Conservation (phyloP, 2,113 vertebrate genomes). For the Syrmaticus mikado region DNA sequence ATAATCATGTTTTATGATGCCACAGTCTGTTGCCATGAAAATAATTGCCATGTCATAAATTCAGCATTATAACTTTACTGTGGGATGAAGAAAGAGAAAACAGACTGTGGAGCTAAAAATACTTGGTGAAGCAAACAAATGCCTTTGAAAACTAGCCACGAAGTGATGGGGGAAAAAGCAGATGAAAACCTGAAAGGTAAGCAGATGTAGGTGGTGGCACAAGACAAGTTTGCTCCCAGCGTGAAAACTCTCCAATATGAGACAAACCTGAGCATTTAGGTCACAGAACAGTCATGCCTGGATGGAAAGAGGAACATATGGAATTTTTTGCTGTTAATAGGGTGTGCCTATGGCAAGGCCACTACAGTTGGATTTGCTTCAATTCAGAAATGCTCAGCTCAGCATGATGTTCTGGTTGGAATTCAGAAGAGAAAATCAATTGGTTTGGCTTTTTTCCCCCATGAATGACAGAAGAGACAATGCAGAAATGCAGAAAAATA, state of each 20-base stretch:
- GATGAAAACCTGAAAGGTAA: not conserved
- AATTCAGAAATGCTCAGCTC: constrained; percentile 35
- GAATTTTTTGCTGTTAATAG: constrained; percentile 49
- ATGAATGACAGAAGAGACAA: not conserved
- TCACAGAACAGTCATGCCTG: constrained; percentile 28
- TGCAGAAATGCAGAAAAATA: not conserved
- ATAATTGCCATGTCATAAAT: constrained; percentile 57
- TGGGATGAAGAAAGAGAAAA: constrained; percentile 27
- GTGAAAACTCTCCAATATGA: not conserved
- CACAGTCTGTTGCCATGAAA: constrained; percentile 58
- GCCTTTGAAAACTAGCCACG: constrained; percentile 33
- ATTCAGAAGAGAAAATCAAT: not conserved
- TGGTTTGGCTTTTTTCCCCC: accelerated
- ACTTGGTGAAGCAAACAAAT: not conserved
- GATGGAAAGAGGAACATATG: constrained; percentile 46
- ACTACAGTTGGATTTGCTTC: not conserved
- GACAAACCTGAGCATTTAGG: constrained; percentile 34
- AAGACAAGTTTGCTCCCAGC: not conserved
- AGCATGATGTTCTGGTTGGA: constrained; percentile 22
- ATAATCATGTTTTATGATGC: constrained; percentile 51
- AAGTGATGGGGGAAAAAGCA: not conserved
- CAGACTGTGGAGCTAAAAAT: not conserved
- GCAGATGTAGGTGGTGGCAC: not conserved
- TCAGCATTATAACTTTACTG: constrained; percentile 32
- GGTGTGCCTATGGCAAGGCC: constrained; percentile 34